A percentile compares a stretch with the other conserved stretches of the same genome.
Conservation (phyloP, 2,113 vertebrate genomes). For the Seriola rivoliana region DNA sequence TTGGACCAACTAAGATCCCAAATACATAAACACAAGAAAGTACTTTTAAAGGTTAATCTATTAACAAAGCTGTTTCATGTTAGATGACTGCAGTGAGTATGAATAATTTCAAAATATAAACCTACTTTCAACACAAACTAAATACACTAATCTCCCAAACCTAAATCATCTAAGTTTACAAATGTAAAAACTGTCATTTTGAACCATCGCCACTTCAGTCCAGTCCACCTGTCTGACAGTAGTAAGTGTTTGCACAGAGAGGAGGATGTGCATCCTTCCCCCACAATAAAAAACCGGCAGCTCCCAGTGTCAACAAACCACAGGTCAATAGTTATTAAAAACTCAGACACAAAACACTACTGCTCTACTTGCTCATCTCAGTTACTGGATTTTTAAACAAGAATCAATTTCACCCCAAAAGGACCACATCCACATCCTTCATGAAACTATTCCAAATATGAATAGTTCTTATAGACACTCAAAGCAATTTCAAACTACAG, state of each 20-base stretch:
- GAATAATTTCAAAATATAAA: not conserved
- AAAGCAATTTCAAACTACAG: no score
- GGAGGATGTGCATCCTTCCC: not conserved
- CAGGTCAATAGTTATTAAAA: constrained; percentile 27
- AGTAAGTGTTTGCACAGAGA: constrained; percentile 4
- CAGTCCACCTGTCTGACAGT: constrained; percentile 23
- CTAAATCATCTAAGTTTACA: not conserved
- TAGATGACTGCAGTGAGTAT: not conserved
- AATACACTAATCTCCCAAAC: no score
- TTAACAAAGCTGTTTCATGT: not conserved
- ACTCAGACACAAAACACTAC: not conserved
- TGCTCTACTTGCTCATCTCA: not conserved
- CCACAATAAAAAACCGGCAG: constrained; percentile 26
- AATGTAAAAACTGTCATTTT: not conserved
- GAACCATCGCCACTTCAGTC: not conserved
- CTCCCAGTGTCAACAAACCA: constrained; percentile 27
- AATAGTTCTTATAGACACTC: no score
- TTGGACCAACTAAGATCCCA: not conserved
- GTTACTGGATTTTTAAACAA: no score
- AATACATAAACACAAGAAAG: no score
- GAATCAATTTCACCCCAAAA: no score
- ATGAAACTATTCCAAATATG: no score
- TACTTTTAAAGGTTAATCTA: not conserved
- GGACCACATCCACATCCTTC: no score
- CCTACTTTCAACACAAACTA: not conserved